phyloP scores from a whole-genome alignment of 2,113 vertebrate genomes.

The Channa argus region DNA sequence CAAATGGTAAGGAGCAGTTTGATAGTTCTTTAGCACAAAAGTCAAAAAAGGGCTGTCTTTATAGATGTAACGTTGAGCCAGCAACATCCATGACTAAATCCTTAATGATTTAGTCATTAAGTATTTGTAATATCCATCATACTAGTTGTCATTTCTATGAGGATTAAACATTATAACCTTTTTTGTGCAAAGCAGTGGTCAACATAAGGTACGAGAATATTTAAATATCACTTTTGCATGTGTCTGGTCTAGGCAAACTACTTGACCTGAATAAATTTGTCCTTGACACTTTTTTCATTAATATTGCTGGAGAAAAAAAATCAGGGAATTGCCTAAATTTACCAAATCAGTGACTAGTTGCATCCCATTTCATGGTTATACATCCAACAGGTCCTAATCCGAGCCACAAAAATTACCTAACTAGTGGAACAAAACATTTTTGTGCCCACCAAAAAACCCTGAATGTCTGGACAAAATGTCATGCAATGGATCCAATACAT shows the following conservation, averaged over 20 bases:
- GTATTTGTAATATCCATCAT: background rate
- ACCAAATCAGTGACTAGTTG: no score
- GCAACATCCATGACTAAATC: no score
- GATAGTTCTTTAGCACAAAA: no score
- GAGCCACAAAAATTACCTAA: background rate
- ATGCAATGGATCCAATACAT: no score
- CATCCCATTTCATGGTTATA: no score
- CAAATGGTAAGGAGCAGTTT: background rate
- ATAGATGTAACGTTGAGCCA: no score
- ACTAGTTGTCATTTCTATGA: background rate
- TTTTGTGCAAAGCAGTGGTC: background rate
- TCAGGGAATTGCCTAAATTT: background rate
- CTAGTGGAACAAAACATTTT: no score
- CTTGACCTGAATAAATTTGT: no score
- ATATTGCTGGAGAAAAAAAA: background rate
- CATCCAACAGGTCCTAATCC: no score
- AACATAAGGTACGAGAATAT: background rate
- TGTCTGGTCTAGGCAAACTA: no score
- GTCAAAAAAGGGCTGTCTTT: no score
- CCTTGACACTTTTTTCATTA: no score
- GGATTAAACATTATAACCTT: background rate
- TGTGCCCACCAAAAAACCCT: background rate
- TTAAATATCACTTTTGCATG: background rate
- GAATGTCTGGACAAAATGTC: background rate
- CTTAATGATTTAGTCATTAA: background rate